These are phyloP conservation scores for Thryonomys swinderianus DNA, from an alignment of 2,113 vertebrate species.

Conservation along the genomic window DNA sequence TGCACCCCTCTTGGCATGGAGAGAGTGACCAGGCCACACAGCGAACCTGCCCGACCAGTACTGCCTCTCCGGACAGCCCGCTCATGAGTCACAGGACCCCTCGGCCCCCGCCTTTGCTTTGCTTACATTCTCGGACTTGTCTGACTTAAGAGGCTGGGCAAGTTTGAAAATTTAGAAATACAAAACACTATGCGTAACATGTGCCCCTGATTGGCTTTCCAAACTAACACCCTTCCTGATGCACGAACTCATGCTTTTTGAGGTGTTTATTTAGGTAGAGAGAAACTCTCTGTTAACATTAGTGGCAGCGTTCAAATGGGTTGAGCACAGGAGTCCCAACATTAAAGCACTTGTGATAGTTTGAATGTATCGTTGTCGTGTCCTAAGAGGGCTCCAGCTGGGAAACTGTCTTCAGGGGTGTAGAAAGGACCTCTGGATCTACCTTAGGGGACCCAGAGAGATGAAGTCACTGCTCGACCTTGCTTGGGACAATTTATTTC, in stretches of 20 bases:
- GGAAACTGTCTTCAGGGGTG: background rate
- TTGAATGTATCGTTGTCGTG: background rate
- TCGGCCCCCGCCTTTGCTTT: background rate
- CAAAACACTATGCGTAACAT: background rate
- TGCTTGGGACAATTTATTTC: background rate
- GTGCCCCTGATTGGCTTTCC: background rate
- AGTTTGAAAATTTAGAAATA: constrained; percentile 22
- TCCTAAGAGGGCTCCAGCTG: too few species aligned
- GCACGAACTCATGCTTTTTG: background rate
- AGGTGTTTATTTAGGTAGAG: background rate
- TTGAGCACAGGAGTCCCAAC: background rate
- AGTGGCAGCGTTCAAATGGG: background rate
- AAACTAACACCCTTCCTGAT: background rate
- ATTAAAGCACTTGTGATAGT: background rate
- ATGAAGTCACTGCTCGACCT: background rate
- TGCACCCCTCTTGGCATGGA: background rate
- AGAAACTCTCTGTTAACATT: background rate
- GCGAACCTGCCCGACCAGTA: constrained; percentile 40
- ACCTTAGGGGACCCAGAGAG: background rate
- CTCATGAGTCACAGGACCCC: constrained; percentile 28
- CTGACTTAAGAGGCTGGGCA: background rate
- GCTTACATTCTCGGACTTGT: constrained; percentile 38
- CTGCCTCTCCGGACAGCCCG: background rate
- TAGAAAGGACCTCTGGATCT: background rate
- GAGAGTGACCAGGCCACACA: background rate